Percentiles rank a stretch among this genome's conserved stretches.
Conservation (phyloP, 2,888 invertebrate genomes). For the Acronicta leporina region DNA sequence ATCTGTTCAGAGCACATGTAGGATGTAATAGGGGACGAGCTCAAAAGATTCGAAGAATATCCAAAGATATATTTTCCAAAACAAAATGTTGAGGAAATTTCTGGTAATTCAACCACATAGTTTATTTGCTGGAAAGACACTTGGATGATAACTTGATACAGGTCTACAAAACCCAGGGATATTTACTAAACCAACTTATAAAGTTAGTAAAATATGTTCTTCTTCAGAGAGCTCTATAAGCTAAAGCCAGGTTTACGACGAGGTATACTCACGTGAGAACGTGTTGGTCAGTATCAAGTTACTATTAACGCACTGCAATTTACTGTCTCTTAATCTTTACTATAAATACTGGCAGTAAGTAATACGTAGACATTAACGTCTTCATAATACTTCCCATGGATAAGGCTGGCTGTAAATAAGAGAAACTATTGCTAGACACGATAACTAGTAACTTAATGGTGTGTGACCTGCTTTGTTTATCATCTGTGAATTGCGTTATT, state of each 20-base stretch:
- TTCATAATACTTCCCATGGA: constrained; percentile 6
- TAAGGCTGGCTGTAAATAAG: neutral
- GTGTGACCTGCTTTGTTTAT: no score
- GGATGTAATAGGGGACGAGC: no score
- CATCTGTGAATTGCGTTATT: no score
- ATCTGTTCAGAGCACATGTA: no score
- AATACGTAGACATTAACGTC: constrained; percentile 11
- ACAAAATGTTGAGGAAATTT: no score
- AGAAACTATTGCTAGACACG: constrained; percentile 2
- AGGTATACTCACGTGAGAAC: constrained; percentile 6
- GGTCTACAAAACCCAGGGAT: no score
- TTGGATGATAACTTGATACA: neutral
- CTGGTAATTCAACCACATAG: no score
- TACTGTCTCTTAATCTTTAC: constrained; percentile 10
- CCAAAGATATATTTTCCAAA: no score
- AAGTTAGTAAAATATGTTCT: neutral
- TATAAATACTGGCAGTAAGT: constrained; percentile 13
- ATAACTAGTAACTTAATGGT: no score
- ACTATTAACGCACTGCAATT: constrained; percentile 7
- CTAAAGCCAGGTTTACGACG: constrained; percentile 2
- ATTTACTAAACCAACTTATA: no score
- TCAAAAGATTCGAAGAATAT: no score
- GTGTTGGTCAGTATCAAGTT: constrained; percentile 6
- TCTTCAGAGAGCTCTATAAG: neutral
- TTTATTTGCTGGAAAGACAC: no score